Percentiles rank a stretch among this genome's conserved stretches.
phyloP scores from a whole-genome alignment of 2,888 invertebrate genomes.

The Nomada ferruginata region DNA sequence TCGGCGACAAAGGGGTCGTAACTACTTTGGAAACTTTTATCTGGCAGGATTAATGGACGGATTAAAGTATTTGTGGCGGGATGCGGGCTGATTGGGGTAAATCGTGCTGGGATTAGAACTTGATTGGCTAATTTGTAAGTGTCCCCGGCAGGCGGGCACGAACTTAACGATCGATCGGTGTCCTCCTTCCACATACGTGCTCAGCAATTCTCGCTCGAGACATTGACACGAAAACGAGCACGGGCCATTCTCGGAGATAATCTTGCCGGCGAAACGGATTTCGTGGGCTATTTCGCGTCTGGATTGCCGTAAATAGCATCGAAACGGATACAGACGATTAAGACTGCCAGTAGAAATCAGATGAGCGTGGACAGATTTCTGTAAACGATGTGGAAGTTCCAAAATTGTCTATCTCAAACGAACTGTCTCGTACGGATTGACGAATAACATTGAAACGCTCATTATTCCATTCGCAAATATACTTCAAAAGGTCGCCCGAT shows the following conservation, averaged over 20 bases:
- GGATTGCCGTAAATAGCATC: not conserved
- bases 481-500: not conserved
- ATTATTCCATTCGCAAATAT: not conserved
- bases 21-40: slow-evolving; percentile 83
- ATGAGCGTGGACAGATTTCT: not conserved
- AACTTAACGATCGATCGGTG: slow-evolving; percentile 82
- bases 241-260: slow-evolving; percentile 11
- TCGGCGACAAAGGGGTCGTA: slow-evolving; percentile 83
- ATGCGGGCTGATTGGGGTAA: slow-evolving; percentile 82
- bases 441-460: not conserved
- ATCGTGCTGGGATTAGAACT: slow-evolving; percentile 83
- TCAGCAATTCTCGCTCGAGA: slow-evolving; percentile 42
- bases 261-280: slow-evolving; percentile 10
- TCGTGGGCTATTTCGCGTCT: not conserved
- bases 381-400: not conserved
- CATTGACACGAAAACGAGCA: slow-evolving; percentile 26
- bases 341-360: not conserved
- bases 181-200: slow-evolving; percentile 62
- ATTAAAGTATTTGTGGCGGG: slow-evolving; percentile 83
- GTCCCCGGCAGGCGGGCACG: slow-evolving; percentile 79
- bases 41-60: slow-evolving; percentile 83
- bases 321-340: not conserved
- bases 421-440: not conserved
- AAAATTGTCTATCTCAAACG: not conserved
- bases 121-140: slow-evolving; percentile 85